Conservation (phyloP, 1,140 invertebrate species). For the Protaetia brevitarsis region DNA sequence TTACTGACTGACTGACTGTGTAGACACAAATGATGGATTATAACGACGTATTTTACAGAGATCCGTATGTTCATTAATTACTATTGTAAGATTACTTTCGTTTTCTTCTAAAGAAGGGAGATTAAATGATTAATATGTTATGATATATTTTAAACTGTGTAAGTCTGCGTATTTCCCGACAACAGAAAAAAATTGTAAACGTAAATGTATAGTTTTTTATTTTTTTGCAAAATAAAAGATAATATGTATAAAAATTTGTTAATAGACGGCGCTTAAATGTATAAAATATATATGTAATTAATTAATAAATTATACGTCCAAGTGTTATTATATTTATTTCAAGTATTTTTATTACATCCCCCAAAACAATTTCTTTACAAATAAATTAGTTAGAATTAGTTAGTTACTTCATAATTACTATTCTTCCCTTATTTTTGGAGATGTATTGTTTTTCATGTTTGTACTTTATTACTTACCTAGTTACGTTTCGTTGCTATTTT, state of each 20-base stretch:
- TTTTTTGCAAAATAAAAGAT: constrained; percentile 21
- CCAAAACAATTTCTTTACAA: no score
- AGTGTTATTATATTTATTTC: constrained; percentile 22
- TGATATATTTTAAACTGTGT: constrained; percentile 14
- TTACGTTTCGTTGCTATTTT: no score
- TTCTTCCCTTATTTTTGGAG: no score
- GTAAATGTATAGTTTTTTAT: constrained; percentile 25
- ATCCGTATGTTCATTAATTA: neutral
- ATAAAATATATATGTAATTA: constrained; percentile 20
- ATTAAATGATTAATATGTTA: neutral
- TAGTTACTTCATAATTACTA: no score
- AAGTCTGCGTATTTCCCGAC: constrained; percentile 12
- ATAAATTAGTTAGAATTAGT: no score
- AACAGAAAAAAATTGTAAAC: constrained; percentile 13
- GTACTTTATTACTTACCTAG: no score
- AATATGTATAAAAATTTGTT: constrained; percentile 24
- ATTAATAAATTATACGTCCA: constrained; percentile 26
- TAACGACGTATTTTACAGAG: constrained; percentile 6
- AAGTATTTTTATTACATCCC: neutral
- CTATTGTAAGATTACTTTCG: neutral
- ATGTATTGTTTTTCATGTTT: no score
- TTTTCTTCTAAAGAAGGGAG: neutral
- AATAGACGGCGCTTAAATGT: constrained; percentile 25
- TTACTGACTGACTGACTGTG: constrained; percentile 5
- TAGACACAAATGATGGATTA: neutral